A percentile compares a stretch with the other conserved stretches of the same genome.
These are phyloP conservation scores for Oreochromis grahami DNA, from an alignment of 2,797 vertebrate species.

Conservation along the genomic window DNA sequence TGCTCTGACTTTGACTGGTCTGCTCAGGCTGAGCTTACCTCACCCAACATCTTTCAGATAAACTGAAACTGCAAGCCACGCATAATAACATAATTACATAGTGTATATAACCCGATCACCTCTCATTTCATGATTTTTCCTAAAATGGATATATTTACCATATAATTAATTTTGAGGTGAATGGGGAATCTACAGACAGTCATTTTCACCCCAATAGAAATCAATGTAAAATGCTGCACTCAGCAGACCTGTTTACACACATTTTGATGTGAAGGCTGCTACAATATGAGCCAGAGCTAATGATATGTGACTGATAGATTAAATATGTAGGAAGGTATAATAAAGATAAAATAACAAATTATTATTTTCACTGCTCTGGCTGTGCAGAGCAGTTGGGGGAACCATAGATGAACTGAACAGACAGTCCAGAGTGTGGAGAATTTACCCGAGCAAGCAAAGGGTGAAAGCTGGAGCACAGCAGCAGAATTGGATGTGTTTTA, in stretches of 20 bases:
- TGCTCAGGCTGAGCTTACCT: background rate
- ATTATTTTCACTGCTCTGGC: background rate
- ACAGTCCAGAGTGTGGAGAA: background rate
- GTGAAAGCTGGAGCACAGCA: background rate
- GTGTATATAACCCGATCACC: fast-evolving
- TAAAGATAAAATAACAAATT: background rate
- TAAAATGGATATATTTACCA: background rate
- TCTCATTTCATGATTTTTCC: background rate
- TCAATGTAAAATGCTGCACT: background rate
- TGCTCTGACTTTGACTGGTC: background rate
- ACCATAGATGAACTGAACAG: background rate
- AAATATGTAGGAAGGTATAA: fast-evolving
- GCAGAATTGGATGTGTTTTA: background rate
- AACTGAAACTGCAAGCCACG: background rate
- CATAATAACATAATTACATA: background rate
- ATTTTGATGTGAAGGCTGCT: background rate
- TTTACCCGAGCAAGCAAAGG: background rate
- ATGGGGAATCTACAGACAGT: background rate
- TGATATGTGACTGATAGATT: background rate
- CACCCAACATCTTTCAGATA: background rate
- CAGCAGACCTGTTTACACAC: background rate
- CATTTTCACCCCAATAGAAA: background rate
- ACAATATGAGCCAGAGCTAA: background rate
- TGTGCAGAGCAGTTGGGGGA: background rate
- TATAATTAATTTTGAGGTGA: background rate